Evolutionary conservation across 1,140 invertebrate genomes (phyloP).

Genomic region (Hestina assimilis): DNA sequence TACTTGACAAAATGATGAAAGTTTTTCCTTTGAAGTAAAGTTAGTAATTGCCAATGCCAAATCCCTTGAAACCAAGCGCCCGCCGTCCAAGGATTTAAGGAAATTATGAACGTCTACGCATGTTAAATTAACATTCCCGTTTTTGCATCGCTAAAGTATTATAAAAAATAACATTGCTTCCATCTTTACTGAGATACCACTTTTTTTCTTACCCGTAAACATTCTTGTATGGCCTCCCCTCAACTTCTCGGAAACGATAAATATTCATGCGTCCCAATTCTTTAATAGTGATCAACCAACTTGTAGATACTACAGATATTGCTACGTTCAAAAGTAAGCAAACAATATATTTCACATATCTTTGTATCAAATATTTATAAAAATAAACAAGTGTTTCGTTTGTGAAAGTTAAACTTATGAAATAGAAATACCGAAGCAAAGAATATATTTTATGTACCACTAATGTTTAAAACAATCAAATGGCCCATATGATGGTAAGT

Average conservation of each 20-base stretch:
- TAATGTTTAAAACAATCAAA: too few relatives aligned
- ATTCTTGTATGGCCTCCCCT: neutral
- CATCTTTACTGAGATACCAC: neutral
- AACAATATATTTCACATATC: too few relatives aligned
- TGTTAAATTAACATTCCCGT: neutral
- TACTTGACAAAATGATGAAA: constrained; percentile 3
- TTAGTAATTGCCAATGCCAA: constrained; percentile 10
- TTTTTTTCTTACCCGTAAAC: neutral
- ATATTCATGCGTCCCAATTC: constrained; percentile 16
- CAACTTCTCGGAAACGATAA: constrained; percentile 8
- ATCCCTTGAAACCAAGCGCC: neutral
- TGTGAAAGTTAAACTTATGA: too few relatives aligned
- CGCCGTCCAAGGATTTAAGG: neutral
- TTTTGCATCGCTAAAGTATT: neutral
- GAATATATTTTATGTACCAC: too few relatives aligned
- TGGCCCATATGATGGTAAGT: too few relatives aligned
- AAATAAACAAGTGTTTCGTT: too few relatives aligned
- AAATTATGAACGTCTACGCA: neutral
- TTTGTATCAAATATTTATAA: too few relatives aligned
- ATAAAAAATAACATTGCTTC: neutral
- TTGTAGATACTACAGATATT: too few relatives aligned
- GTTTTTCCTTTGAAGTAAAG: constrained; percentile 8
- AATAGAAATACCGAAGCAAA: too few relatives aligned
- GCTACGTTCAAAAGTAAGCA: neutral
- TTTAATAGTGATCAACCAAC: constrained; percentile 6